A percentile compares a stretch with the other conserved stretches of the same genome.
These are phyloP conservation scores for Prunella fulvescens DNA, from an alignment of 2,113 vertebrate species.

Conservation along the genomic window DNA sequence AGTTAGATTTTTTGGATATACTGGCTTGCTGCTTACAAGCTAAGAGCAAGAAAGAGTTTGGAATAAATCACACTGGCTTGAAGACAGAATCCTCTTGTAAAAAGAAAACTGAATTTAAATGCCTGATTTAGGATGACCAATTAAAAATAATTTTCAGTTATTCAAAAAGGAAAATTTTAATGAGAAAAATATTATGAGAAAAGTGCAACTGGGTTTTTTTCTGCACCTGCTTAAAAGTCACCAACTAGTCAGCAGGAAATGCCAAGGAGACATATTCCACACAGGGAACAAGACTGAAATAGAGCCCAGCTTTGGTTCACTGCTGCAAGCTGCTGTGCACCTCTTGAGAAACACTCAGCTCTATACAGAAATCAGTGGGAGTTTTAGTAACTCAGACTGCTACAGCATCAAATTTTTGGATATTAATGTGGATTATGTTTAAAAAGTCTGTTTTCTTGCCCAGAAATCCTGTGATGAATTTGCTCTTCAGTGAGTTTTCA, in stretches of 20 bases:
- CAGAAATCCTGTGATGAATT: constrained; percentile 1
- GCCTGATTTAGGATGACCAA: background rate
- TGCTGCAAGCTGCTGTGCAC: background rate
- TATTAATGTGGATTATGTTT: background rate
- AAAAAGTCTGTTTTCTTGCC: background rate
- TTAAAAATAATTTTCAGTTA: constrained; percentile 16
- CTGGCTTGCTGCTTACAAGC: background rate
- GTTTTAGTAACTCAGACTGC: constrained; percentile 4
- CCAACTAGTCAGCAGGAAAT: background rate
- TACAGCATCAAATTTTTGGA: background rate
- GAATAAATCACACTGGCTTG: background rate
- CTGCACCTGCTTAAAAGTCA: background rate
- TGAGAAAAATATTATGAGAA: background rate
- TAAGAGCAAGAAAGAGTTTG: background rate
- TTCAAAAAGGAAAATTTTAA: background rate
- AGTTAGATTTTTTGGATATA: background rate
- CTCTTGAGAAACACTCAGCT: background rate
- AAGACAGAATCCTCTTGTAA: background rate
- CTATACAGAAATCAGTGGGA: background rate
- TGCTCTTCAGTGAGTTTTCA: background rate
- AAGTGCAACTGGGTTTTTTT: background rate
- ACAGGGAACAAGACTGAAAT: background rate
- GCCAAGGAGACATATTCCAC: background rate
- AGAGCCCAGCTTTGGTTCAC: background rate
- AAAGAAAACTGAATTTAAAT: background rate